Percentiles rank a stretch among this genome's conserved stretches.
phyloP scores from a whole-genome alignment of 2,113 vertebrate genomes.

The Dendrocopos noguchii region DNA sequence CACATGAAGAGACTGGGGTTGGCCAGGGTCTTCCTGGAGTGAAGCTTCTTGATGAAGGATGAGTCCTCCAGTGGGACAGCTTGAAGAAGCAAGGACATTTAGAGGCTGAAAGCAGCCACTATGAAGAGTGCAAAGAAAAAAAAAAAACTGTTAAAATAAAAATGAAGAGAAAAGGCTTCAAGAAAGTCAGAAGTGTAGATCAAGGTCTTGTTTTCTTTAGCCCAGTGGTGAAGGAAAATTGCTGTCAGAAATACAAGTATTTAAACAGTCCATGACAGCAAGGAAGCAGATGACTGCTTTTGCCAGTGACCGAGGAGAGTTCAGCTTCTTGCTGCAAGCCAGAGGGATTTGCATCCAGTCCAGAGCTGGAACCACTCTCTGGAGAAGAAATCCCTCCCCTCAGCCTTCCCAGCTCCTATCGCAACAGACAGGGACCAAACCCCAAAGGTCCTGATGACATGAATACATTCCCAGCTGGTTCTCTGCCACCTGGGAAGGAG shows the following conservation, averaged over 20 bases:
- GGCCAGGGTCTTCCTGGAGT: not conserved
- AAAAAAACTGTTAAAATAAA: not conserved
- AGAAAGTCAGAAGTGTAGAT: not conserved
- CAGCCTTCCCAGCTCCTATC: conserved; percentile 3
- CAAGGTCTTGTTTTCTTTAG: conserved; percentile 37
- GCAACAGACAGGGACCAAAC: conserved; percentile 11
- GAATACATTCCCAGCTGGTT: conserved; percentile 4
- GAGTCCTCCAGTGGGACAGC: not conserved
- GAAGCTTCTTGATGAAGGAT: not conserved
- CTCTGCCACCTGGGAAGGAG: not conserved
- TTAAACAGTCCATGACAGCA: conserved; percentile 3
- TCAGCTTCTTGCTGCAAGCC: conserved; percentile 33
- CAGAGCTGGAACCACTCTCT: conserved; percentile 33
- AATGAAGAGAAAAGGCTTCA: not conserved
- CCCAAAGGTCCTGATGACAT: not conserved
- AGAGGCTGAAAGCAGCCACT: not conserved
- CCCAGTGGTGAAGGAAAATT: conserved; percentile 25
- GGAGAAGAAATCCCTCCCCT: conserved; percentile 50
- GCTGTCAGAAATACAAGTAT: conserved; percentile 58
- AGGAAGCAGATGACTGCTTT: conserved; percentile 40
- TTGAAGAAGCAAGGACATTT: not conserved
- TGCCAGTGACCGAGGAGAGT: conserved; percentile 38
- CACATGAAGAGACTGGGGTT: accelerated
- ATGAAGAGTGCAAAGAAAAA: not conserved
- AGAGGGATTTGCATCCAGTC: conserved; percentile 31